These are phyloP conservation scores for Heliconius eleuchia DNA, from an alignment of 1,140 invertebrate species.

Conservation along the genomic window DNA sequence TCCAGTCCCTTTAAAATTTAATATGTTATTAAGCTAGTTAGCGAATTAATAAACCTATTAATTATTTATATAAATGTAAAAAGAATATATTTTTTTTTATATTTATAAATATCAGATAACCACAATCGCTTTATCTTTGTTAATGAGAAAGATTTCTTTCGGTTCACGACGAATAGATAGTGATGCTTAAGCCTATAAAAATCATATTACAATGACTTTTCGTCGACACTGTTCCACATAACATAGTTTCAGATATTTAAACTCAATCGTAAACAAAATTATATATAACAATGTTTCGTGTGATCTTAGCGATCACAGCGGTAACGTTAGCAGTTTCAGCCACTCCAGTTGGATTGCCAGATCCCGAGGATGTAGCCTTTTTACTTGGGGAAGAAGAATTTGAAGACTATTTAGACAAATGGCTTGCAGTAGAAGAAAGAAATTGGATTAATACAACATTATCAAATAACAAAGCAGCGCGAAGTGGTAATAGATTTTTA, in stretches of 20 bases:
- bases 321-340: constrained; percentile 32
- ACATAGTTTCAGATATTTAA: not conserved
- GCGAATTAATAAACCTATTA: not conserved
- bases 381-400: constrained; percentile 66
- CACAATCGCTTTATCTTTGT: constrained; percentile 8
- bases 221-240: constrained; percentile 1
- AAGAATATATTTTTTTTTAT: not conserved
- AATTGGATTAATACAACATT: constrained; percentile 49
- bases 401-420: constrained; percentile 67
- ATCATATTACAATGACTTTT: not conserved
- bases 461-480: constrained; percentile 18
- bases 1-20: too few species aligned
- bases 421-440: constrained; percentile 57
- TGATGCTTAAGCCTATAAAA: not conserved
- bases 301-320: constrained; percentile 17
- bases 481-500: constrained; percentile 46
- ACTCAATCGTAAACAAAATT: too few species aligned
- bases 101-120: constrained; percentile 1
- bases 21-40: too few species aligned
- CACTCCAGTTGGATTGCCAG: constrained; percentile 40
- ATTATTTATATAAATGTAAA: not conserved
- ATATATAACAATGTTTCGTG: constrained; percentile 30
- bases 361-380: constrained; percentile 54
- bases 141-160: constrained; percentile 3
- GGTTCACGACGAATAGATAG: not conserved